Conservation (phyloP, 2,113 vertebrate species). For the Aix galericulata region DNA sequence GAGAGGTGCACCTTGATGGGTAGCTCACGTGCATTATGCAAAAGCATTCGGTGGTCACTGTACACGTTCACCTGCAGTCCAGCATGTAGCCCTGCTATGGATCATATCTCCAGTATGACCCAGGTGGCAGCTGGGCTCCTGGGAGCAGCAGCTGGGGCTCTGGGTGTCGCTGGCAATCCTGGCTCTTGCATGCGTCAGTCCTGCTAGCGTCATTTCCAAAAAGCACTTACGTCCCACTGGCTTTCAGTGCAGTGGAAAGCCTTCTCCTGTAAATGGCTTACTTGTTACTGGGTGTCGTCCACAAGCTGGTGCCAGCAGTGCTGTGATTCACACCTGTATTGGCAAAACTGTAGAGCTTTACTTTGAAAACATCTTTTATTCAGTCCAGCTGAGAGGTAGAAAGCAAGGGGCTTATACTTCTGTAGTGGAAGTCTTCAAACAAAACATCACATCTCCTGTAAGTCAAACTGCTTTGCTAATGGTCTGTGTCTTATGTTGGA, state of each 20-base stretch:
- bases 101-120: not conserved
- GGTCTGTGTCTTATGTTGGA: not conserved
- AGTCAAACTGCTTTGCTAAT: not conserved
- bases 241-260: not conserved
- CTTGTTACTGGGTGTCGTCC: not conserved
- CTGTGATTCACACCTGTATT: not conserved
- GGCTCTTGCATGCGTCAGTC: fast-evolving
- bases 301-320: not conserved
- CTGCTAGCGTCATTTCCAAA: fast-evolving
- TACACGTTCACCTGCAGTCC: fast-evolving
- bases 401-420: not conserved
- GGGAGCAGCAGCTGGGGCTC: not conserved
- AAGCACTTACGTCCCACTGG: not conserved
- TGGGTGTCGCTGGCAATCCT: not conserved
- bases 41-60: not conserved
- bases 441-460: not conserved
- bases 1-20: not conserved
- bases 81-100: not conserved
- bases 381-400: not conserved
- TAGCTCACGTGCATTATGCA: fast-evolving
- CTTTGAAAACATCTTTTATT: not conserved
- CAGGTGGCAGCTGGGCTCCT: not conserved
- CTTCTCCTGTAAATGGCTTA: not conserved
- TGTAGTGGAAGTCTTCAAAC: not conserved
- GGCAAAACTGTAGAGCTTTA: not conserved